These are phyloP conservation scores for Phlogophora meticulosa DNA, from an alignment of 2,888 invertebrate species.

Conservation along the genomic window DNA sequence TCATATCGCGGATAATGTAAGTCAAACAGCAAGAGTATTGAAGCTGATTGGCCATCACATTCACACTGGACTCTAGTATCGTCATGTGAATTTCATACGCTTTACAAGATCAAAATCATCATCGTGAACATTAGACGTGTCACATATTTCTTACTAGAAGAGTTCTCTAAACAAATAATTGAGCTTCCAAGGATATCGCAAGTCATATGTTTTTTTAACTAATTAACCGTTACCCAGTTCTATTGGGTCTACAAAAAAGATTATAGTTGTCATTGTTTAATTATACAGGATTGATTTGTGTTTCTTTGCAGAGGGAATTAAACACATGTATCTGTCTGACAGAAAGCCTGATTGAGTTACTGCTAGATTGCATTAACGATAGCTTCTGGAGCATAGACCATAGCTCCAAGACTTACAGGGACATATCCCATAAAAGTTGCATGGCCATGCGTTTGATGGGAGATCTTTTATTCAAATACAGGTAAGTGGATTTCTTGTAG, in stretches of 20 bases:
- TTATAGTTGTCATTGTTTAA: not conserved
- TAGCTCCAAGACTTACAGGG: slow-evolving; percentile 83
- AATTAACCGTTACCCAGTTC: not conserved
- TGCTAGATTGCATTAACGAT: slow-evolving; percentile 89
- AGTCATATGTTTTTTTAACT: slow-evolving; percentile 8
- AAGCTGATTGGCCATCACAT: too few relatives aligned
- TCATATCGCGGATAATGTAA: not conserved
- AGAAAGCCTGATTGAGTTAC: slow-evolving; percentile 87
- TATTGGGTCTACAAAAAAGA: not conserved
- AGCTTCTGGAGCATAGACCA: slow-evolving; percentile 90
- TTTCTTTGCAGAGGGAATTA: slow-evolving; percentile 86
- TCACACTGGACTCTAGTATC: too few relatives aligned
- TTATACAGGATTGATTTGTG: not conserved
- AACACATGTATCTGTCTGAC: slow-evolving; percentile 86
- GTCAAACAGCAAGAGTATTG: not conserved
- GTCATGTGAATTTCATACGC: not conserved
- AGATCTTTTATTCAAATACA: slow-evolving; percentile 90
- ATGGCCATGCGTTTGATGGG: slow-evolving; percentile 91
- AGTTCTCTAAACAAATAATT: slow-evolving; percentile 2
- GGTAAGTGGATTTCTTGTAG: slow-evolving; percentile 74
- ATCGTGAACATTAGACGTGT: too few relatives aligned
- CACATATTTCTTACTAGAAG: too few relatives aligned
- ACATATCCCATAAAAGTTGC: slow-evolving; percentile 89
- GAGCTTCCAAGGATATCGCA: not conserved
- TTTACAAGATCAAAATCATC: not conserved